A percentile compares a stretch with the other conserved stretches of the same genome.
Evolutionary conservation across 2,113 vertebrate species (phyloP).

Genomic region (Pluvialis apricaria): DNA sequence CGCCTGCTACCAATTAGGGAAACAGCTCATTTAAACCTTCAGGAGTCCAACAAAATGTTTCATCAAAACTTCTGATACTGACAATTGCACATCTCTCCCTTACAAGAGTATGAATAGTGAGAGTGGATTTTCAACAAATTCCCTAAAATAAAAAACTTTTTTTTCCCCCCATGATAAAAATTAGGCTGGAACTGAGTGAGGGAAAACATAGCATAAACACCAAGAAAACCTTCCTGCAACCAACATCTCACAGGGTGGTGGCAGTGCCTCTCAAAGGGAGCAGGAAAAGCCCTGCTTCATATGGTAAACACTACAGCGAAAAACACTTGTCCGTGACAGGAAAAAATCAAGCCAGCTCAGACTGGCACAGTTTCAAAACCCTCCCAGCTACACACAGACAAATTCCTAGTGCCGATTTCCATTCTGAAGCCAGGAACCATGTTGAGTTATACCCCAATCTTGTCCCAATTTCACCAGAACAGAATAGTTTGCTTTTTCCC

Average conservation of each 20-base stretch:
- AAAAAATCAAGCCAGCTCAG: background rate
- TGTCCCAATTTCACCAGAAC: background rate
- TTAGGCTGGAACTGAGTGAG: background rate
- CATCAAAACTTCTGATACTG: background rate
- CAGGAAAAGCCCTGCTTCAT: background rate
- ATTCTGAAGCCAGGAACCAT: background rate
- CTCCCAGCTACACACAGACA: background rate
- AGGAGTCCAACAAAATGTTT: background rate
- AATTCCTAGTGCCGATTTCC: background rate
- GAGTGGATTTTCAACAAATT: background rate
- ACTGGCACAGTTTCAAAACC: background rate
- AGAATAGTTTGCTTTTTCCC: background rate
- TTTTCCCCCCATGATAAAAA: background rate
- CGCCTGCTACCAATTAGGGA: fast-evolving
- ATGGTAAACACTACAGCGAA: background rate
- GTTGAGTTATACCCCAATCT: background rate
- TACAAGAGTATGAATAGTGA: background rate
- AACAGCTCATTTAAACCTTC: background rate
- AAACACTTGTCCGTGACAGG: background rate
- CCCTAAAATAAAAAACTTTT: background rate
- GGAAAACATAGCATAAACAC: background rate
- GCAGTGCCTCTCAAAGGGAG: background rate
- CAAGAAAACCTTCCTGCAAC: background rate
- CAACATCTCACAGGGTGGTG: background rate
- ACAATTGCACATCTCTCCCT: background rate